Conservation (phyloP, 2,797 vertebrate species). For the Aythya fuligula region DNA sequence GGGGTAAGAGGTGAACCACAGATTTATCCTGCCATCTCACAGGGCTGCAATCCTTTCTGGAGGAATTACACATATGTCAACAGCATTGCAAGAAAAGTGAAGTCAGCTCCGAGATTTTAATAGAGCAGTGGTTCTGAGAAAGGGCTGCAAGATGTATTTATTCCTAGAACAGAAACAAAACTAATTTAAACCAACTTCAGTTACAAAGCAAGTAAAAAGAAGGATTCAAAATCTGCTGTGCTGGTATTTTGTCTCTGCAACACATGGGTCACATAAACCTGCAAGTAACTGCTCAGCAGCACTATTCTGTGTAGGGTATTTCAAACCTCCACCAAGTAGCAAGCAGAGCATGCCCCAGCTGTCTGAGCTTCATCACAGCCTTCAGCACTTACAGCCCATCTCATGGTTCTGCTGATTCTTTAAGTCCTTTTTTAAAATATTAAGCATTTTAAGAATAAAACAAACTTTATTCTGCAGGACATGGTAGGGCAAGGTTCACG, state of each 20-base stretch:
- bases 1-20: background rate
- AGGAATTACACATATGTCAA: background rate
- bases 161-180: background rate
- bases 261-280: background rate
- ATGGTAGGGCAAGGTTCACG: background rate
- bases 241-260: background rate
- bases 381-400: background rate
- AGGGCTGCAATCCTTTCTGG: background rate
- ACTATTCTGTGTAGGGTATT: background rate
- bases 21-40: background rate
- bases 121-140: background rate
- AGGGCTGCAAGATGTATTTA: background rate
- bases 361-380: background rate
- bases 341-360: background rate
- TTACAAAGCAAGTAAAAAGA: background rate
- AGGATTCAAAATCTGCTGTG: background rate
- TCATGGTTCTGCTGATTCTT: background rate
- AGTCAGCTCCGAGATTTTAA: background rate
- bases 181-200: background rate
- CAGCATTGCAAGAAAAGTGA: background rate
- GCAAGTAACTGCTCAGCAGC: background rate
- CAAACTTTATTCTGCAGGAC: background rate
- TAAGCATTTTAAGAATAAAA: background rate
- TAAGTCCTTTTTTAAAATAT: constrained; percentile 8
- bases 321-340: background rate